phyloP scores from a whole-genome alignment of 2,113 vertebrate species.

The Eleginops maclovinus region DNA sequence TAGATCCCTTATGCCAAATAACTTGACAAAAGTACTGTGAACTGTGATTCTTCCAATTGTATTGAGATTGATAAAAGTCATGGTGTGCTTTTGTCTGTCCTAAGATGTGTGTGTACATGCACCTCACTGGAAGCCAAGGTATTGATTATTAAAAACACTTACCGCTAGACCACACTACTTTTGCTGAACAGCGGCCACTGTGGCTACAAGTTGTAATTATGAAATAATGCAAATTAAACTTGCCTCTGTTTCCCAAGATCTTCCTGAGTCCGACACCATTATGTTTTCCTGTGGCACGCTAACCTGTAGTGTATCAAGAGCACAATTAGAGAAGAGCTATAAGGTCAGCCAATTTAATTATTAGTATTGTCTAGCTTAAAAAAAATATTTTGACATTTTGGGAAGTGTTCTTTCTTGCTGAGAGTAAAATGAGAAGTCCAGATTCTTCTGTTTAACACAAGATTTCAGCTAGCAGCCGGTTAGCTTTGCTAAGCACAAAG shows the following conservation, averaged over 20 bases:
- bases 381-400: background rate
- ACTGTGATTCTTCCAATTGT: constrained; percentile 75
- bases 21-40: constrained; percentile 84
- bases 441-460: background rate
- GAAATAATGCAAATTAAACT: constrained; percentile 1
- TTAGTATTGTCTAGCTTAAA: background rate
- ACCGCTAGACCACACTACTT: constrained; percentile 43
- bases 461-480: background rate
- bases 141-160: constrained; percentile 34
- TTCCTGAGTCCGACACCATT: background rate
- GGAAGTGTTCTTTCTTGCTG: background rate
- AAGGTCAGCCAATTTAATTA: background rate
- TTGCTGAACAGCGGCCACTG: constrained; percentile 17
- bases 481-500: background rate
- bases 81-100: constrained; percentile 71
- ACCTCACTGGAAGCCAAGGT: constrained; percentile 62
- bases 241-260: constrained; percentile 2
- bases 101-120: constrained; percentile 51
- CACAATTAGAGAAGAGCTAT: background rate
- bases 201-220: constrained; percentile 11
- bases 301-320: background rate
- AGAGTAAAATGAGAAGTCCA: background rate
- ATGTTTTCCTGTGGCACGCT: background rate
- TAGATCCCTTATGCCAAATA: constrained; percentile 82
- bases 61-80: constrained; percentile 69